Evolutionary conservation across 1,140 invertebrate species (phyloP), one percentile per base, ranked within the genome.

Genomic region (Oncopodura yosiiana): DNA sequence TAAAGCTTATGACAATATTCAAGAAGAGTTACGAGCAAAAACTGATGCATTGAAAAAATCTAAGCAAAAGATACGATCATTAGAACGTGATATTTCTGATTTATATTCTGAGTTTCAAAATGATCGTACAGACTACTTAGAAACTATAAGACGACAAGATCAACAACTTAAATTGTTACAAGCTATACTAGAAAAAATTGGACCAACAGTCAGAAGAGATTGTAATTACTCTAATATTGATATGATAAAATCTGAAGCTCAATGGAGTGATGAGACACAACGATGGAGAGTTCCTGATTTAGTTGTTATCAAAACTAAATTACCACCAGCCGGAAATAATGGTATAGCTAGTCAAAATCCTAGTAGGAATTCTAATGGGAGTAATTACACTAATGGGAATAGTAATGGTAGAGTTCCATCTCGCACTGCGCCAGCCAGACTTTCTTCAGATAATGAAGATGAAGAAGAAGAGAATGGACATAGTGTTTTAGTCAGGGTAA

Each of bases 31-130:
- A 24, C 76, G 78, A 58, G 75, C 74, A 2, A 84, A 86, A 69
- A 84, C 78, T 14, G 79, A 83, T 44, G 69, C 77, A n/a, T 70
- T 88, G 4, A 78, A 82, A 64, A 78, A 78, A 63, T 80, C 79
- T 60, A 76, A 82, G 63, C 72, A 79, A 58, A 84, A 83, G 77
- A 70, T 81, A 14, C 74, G 76, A 66, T 69, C 76, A 21, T 66
- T 85, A 43, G 81, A 87, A 65, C 71, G 78, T 56, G 87, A 90
- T 69, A 82, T 90, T 9, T 68, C 71, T 18, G 87, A 91, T 70
- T 70, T 91, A 1, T 85, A 88, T 61, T 77, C 81, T 36, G 87
- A 91, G 73, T 91, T 91, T 71, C 84, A 91, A 71, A 74, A 78
- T 49, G 87, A 91, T 66, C 69, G 87, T 11, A 80, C 84, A 3